Evolutionary conservation across 2,113 vertebrate species (phyloP).

Genomic region (Microcebus griseorufus): DNA sequence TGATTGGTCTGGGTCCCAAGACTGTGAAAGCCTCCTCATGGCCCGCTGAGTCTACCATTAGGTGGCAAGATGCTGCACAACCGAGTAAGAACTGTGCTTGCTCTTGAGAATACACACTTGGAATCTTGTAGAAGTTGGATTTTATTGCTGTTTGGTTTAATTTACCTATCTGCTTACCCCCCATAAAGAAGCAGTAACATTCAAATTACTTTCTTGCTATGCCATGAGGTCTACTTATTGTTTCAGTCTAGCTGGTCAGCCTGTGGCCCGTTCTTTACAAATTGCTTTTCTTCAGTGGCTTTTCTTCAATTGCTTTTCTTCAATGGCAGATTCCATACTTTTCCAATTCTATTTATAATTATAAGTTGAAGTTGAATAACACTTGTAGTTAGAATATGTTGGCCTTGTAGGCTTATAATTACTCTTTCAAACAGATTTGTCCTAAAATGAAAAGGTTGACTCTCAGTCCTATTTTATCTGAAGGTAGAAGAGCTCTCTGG

Average conservation of each 20-base stretch:
- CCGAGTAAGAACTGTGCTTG: background rate
- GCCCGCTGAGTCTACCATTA: background rate
- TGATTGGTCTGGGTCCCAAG: rapidly evolving
- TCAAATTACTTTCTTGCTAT: background rate
- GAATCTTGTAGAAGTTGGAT: background rate
- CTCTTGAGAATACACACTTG: background rate
- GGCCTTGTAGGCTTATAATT: background rate
- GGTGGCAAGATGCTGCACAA: background rate
- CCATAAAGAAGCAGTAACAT: background rate
- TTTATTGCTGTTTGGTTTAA: background rate
- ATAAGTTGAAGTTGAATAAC: background rate
- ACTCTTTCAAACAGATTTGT: background rate
- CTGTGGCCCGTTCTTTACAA: background rate
- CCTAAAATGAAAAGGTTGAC: background rate
- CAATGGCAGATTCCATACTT: background rate
- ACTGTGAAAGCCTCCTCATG: background rate
- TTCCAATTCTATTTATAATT: background rate
- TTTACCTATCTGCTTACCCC: background rate
- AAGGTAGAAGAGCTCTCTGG: background rate
- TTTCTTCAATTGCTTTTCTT: background rate
- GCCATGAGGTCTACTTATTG: background rate
- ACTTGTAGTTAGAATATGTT: background rate
- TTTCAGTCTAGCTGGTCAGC: background rate
- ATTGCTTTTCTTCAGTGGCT: background rate
- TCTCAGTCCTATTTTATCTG: background rate